Base-by-base conservation (phyloP, 2,888 invertebrate genomes). In the Athripsodes cinereus region DNA sequence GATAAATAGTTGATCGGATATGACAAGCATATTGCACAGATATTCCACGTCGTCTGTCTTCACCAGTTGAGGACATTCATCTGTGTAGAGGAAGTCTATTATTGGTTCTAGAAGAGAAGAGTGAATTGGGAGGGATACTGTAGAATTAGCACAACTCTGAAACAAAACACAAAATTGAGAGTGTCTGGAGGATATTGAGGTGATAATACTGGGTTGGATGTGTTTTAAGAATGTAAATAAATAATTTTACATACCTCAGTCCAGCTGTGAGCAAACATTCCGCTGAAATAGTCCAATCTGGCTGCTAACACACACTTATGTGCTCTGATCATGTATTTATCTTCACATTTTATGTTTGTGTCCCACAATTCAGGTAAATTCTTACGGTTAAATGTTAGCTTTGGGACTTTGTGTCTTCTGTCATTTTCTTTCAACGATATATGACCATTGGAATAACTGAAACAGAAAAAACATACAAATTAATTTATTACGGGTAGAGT, bases 301-400 rank as follows among this genome's bases (percentile, higher is more conserved):
- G 90, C 86, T 0, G 87, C 85, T 18, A 94, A 72, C n/a, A 94
- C 75, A 68, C 92, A 93, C 68, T 86, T 88, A 69, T 94, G 93
- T 0, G 90, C 92, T 0, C 77, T 71, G 20, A 90, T 70, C 1
- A 69, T 62, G 1, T 67, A 63, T 1, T 77, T 77, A 20, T 78
- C 80, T 34, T 76, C 80, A 35, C 81, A 76, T 26, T 76, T 68
- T 1, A 89, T 82, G 46, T 74, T 75, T 0, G 87, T 83, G 69
- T 89, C 87, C 62, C 78, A 81, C 1, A 87, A 72, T 11, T 81
- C 79, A 0, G 74, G 72, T 48, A 74, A 71, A 1, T 74, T 71
- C 0, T 71, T 72, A 1, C 82, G 75, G 40, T 78, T 72, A 71
- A 85, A 58, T 11, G 53, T 49, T 26, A 53, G 47, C 52, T 55